Evolutionary conservation across 30 jellyfish, hydroid and myxozoan genomes (phyloP), one percentile per base, ranked within the genome.

Genomic region (Calvadosia cruxmelitensis): DNA sequence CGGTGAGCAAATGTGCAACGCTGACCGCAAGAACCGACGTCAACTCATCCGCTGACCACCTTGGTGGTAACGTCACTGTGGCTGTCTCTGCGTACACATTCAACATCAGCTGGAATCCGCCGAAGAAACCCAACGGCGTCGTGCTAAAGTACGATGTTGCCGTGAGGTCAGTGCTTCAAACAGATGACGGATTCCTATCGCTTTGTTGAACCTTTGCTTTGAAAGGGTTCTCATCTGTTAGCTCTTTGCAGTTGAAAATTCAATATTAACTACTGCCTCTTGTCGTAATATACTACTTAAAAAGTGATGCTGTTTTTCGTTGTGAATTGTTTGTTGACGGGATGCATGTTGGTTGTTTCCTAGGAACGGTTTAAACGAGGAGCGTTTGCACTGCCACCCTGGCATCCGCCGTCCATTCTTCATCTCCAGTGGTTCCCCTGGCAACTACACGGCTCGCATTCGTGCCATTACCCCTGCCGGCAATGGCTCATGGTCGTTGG

Each of bases 391-490:
- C 63, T 89, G 98, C 53, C 81, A 66, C 16, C 92, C 79, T 0
- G 95, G 93, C 32, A 24, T 50, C 68, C 30, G n/a, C 34, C 82
- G 78, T 23, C 75, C 98, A n/a, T 57, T 53, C 29, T 66, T 89
- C 64, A 67, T 33, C 7, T 81, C 76, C 34, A 67, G 31, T 33
- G 83, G 86, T 23, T 78, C 71, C 16, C 88, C 95, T 23, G 98
- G 98, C 31, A 78, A 81, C 49, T 89, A 80, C 50, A 31, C 80
- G 29, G 52, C 77, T 10, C 71, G 82, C 24, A 61, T 81, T 62
- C 93, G 85, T 1, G 98, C 95, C 0, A 72, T 76, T 25, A 83
- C 88, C 42, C 98, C 98, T 36, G 95, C 94, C 27, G 93, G 91
- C 10, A 89, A 81, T 67, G 92, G 93, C 1, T 64, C 95, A 1